A percentile compares a stretch with the other conserved stretches of the same genome.
These are phyloP conservation scores for Rhizoglyphus robini DNA, from an alignment of 1,140 invertebrate species.

Conservation along the genomic window DNA sequence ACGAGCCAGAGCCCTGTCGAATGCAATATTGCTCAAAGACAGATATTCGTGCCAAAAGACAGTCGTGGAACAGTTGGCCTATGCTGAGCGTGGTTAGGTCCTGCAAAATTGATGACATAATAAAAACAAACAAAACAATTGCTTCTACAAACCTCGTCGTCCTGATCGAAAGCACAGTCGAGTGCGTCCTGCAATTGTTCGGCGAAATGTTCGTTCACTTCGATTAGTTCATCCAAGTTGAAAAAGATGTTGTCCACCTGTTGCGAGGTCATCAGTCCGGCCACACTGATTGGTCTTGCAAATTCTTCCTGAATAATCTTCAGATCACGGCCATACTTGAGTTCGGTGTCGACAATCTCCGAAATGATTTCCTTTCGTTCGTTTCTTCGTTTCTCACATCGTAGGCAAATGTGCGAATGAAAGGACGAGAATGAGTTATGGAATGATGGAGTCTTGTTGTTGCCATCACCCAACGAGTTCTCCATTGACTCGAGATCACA, in stretches of 20 bases:
- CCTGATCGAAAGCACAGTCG: conserved; percentile 63
- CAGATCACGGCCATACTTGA: conserved; percentile 39
- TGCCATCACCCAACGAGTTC: background rate
- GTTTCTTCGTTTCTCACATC: conserved; percentile 67
- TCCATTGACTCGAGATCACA: conserved; percentile 17
- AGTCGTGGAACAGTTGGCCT: conserved; percentile 75
- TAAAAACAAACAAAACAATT: no score
- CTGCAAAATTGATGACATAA: no score
- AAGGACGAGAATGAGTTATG: background rate
- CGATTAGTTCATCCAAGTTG: conserved; percentile 78
- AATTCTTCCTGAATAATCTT: conserved; percentile 55
- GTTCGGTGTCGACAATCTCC: conserved; percentile 90
- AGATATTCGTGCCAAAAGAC: conserved; percentile 72
- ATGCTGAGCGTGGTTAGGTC: conserved; percentile 77
- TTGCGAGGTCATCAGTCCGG: conserved; percentile 47
- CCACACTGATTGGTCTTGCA: conserved; percentile 78
- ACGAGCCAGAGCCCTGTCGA: conserved; percentile 66
- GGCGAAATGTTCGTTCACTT: conserved; percentile 70
- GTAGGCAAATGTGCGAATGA: conserved; percentile 49
- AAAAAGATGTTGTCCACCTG: conserved; percentile 74
- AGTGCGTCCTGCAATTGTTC: conserved; percentile 70
- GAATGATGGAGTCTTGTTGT: background rate
- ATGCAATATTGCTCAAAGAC: conserved; percentile 85
- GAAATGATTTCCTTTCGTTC: conserved; percentile 86
- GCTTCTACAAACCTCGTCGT: conserved; percentile 46